Base-by-base conservation (phyloP, 2,113 vertebrate species). In the Pangasianodon hypophthalmus region DNA sequence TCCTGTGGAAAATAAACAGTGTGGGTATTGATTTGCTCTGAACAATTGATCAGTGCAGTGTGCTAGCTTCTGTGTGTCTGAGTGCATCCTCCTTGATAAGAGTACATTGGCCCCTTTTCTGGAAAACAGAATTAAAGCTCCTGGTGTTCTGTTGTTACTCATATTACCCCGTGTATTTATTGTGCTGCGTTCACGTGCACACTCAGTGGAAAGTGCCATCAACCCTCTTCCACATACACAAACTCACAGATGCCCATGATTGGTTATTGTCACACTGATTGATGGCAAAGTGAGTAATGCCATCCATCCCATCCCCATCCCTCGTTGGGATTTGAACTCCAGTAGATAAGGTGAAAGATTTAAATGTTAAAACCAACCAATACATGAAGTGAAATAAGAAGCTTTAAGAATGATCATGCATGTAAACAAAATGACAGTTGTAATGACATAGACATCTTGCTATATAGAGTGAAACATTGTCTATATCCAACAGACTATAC, bases 1-100 rank as follows among this genome's bases (percentile, higher is more conserved):
- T 83, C 41, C 24, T 84, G 48, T 84, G 69, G 82, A 89, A 85
- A 85, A 24, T 88, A 69, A 88, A 69, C 56, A 64, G 48, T 56
- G 80, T 52, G 54, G 54, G 19, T 52, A 85, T 80, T 85, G 83
- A 85, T 75, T 75, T 32, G 37, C 26, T 46, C 64, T n/a, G 71
- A 79, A 64, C n/a, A 50, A 86, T 79, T 52, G 84, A 85, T 84
- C 37, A 21, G 46, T 54, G 73, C 54, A 48, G 3, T 75, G 71
- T 64, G 19, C 56, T 60, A 77, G 82, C 37, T 83, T 44, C 62
- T 56, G 87, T 56, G 24, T 85, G 37, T 48, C 88, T 18, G 37
- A 46, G 37, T 75, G 14, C 79, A 54, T 69, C 6, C 77, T 26
- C n/a, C 62, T 64, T 75, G 54, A n/a, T 73, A 41, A 75, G 21